Percentiles rank a stretch among this genome's conserved stretches.
These are phyloP conservation scores for Morus bassanus DNA, from an alignment of 2,797 vertebrate genomes.

Conservation along the genomic window DNA sequence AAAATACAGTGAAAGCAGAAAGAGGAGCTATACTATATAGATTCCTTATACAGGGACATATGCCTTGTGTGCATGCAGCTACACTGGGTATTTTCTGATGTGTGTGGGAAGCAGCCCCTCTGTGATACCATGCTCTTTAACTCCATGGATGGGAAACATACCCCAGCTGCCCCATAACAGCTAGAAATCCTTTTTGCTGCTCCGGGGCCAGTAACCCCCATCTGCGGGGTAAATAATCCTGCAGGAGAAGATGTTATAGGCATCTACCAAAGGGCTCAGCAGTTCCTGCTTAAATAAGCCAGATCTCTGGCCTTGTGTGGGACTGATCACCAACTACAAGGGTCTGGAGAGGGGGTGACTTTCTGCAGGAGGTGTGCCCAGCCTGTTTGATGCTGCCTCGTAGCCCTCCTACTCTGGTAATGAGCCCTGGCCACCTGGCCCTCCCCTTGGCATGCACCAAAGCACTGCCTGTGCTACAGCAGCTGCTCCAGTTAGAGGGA, in stretches of 20 bases:
- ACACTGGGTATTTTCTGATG: background rate
- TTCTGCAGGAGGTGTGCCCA: background rate
- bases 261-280: background rate
- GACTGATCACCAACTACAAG: background rate
- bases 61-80: background rate
- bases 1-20: constrained; percentile 44
- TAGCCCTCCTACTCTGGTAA: background rate
- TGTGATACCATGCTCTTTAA: no score
- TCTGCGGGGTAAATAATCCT: background rate
- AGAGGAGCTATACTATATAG: background rate
- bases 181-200: background rate
- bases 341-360: background rate
- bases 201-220: background rate
- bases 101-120: constrained; percentile 14
- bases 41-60: background rate
- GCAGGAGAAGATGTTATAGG: background rate
- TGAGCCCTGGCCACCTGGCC: background rate
- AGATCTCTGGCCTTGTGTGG: background rate
- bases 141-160: background rate
- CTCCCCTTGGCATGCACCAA: background rate
- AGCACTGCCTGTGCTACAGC: background rate
- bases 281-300: constrained; percentile 20
- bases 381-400: background rate
- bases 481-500: background rate
- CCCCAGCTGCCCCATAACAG: background rate